Conservation (phyloP, 2,888 invertebrate species). For the Netelia melanura region DNA sequence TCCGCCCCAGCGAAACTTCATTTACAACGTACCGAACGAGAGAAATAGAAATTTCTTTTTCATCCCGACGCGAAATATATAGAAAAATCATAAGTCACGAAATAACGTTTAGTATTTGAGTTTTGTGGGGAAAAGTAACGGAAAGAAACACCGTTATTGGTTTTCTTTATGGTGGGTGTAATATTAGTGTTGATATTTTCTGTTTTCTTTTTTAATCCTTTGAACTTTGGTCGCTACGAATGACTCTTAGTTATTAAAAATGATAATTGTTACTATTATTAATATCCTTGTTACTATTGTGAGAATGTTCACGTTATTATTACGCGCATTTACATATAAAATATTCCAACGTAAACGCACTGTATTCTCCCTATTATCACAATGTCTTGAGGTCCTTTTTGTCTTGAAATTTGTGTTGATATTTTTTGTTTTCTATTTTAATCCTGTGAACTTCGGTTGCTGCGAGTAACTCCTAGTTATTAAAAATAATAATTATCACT, state of each 20-base stretch:
- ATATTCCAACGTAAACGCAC: background rate
- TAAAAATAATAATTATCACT: too few species aligned
- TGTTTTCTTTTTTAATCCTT: too few species aligned
- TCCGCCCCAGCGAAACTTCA: slow-evolving; percentile 9
- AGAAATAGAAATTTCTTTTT: background rate
- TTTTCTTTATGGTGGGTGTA: too few species aligned
- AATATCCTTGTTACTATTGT: background rate
- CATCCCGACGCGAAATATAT: background rate
- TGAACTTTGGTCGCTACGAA: too few species aligned
- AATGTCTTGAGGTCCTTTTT: background rate
- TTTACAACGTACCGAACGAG: slow-evolving; percentile 1
- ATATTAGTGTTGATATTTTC: too few species aligned
- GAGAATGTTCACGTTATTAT: background rate
- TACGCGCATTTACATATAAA: background rate
- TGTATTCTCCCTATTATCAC: slow-evolving; percentile 26
- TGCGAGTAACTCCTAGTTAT: too few species aligned
- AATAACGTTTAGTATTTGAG: background rate
- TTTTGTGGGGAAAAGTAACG: background rate
- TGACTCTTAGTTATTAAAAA: too few species aligned
- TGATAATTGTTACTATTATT: too few species aligned
- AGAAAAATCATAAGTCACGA: slow-evolving; percentile 10
- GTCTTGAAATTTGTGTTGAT: too few species aligned
- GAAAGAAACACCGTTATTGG: too few species aligned
- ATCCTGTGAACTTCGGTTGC: too few species aligned
- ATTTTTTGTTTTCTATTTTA: too few species aligned